Evolutionary conservation across 1,140 invertebrate genomes (phyloP), one percentile per base, ranked within the genome.

Genomic region (Pachyrhynchus sulphureomaculatus): DNA sequence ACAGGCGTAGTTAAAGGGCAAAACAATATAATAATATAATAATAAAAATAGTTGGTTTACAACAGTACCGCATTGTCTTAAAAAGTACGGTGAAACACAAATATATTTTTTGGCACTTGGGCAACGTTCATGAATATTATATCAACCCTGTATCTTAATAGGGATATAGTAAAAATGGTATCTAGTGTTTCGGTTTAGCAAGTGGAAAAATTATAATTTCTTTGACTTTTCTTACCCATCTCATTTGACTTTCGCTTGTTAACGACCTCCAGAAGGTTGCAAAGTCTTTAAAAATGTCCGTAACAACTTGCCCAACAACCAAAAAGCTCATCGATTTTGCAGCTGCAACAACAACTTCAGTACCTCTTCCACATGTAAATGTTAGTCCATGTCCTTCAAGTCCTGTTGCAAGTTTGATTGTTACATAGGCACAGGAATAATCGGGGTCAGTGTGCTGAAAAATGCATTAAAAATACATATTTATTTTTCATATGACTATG

Each of bases 341-440:
- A 1, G 90, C 90, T 60, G 83, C 74, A 6, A 89, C 87, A 2
- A 95, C 89, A 49, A 95, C 84, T 41, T 95, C 91, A 10, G 88
- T 95, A 45, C 93, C 93, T 69, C 88, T 82, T 10, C 90, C 90
- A 39, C 89, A 81, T 0, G 93, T 95, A 74, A 96, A 95, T 2
- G 91, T 90, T 10, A 94, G 72, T 0, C 93, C 93, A 75, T 90
- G 84, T 4, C 93, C 92, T 70, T 86, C 75, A 26, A 80, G 70
- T 18, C 83, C 81, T 48, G 78, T 81, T 33, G 84, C 80, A 4
- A 89, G 88, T 65, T 80, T 85, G 1, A 92, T 77, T 1, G 83
- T 87, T 0, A 95, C 91, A 75, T 95, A 95, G 0, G 90, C 90
- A 70, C 90, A 93, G 0, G 93, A 95, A 75, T 95, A 96, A 77